phyloP scores from a whole-genome alignment of 1,140 invertebrate genomes.

The Copidosoma floridanum region DNA sequence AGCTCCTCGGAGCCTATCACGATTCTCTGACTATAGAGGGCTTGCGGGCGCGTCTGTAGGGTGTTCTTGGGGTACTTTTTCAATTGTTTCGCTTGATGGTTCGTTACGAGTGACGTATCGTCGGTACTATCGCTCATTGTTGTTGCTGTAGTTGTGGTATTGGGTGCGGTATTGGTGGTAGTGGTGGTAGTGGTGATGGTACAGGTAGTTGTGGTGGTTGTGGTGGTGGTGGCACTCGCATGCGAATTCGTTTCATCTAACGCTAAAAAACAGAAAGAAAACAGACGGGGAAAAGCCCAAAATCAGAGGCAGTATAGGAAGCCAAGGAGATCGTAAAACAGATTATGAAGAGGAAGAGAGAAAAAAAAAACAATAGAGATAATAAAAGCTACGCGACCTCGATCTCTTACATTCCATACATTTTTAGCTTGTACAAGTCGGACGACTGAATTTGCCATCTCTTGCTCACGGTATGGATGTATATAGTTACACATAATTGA shows the following conservation, averaged over 20 bases:
- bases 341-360: background rate
- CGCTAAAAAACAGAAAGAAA: slow-evolving; percentile 57
- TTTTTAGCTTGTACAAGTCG: too few relatives aligned
- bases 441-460: too few relatives aligned
- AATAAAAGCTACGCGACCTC: too few relatives aligned
- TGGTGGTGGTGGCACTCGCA: slow-evolving; percentile 52
- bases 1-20: slow-evolving; percentile 54
- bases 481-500: too few relatives aligned
- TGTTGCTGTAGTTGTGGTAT: slow-evolving; percentile 40
- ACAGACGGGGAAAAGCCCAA: slow-evolving; percentile 50
- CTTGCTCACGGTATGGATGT: too few relatives aligned
- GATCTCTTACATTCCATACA: too few relatives aligned
- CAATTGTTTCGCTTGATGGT: slow-evolving; percentile 48
- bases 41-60: slow-evolving; percentile 44
- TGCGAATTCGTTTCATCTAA: slow-evolving; percentile 56
- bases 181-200: slow-evolving; percentile 31
- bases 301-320: slow-evolving; percentile 35
- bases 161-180: slow-evolving; percentile 26
- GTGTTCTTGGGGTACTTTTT: slow-evolving; percentile 51
- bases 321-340: too few relatives aligned
- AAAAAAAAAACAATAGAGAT: background rate
- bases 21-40: slow-evolving; percentile 55
- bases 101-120: slow-evolving; percentile 44
- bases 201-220: slow-evolving; percentile 26
- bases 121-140: too few relatives aligned